Conservation (phyloP, 2,888 invertebrate genomes). For the Scaptomyza polygonia region DNA sequence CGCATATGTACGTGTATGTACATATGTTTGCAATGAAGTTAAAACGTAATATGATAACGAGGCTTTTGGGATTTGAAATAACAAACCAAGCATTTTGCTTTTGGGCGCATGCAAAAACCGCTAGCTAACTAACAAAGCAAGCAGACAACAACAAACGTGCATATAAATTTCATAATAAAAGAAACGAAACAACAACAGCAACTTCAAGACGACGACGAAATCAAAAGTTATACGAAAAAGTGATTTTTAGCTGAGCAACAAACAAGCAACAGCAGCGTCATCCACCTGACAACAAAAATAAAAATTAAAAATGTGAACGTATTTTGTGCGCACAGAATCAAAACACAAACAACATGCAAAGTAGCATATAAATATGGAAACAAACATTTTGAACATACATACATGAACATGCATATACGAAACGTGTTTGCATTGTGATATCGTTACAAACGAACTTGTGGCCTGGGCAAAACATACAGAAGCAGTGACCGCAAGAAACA, state of each 20-base stretch:
- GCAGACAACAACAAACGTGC: slow-evolving; percentile 22
- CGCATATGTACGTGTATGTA: not conserved
- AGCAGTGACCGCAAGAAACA: slow-evolving; percentile 42
- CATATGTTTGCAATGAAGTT: slow-evolving; percentile 27
- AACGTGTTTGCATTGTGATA: slow-evolving; percentile 50
- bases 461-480: slow-evolving; percentile 48
- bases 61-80: slow-evolving; percentile 68
- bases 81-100: slow-evolving; percentile 71
- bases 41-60: slow-evolving; percentile 65
- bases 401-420: not conserved
- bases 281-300: slow-evolving; percentile 52
- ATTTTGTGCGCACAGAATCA: slow-evolving; percentile 27
- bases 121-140: slow-evolving; percentile 30
- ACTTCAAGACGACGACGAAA: slow-evolving; percentile 42
- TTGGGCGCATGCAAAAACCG: slow-evolving; percentile 39
- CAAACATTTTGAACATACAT: not conserved
- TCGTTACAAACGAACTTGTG: slow-evolving; percentile 56
- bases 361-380: slow-evolving; percentile 12
- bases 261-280: slow-evolving; percentile 45
- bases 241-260: slow-evolving; percentile 55
- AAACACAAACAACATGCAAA: slow-evolving; percentile 36
- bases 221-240: slow-evolving; percentile 72
- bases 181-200: slow-evolving; percentile 41
- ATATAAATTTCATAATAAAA: slow-evolving; percentile 69
- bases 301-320: slow-evolving; percentile 43